A percentile compares a stretch with the other conserved stretches of the same genome.
Conservation (phyloP, 2,113 vertebrate species). For the Hippolais icterina region DNA sequence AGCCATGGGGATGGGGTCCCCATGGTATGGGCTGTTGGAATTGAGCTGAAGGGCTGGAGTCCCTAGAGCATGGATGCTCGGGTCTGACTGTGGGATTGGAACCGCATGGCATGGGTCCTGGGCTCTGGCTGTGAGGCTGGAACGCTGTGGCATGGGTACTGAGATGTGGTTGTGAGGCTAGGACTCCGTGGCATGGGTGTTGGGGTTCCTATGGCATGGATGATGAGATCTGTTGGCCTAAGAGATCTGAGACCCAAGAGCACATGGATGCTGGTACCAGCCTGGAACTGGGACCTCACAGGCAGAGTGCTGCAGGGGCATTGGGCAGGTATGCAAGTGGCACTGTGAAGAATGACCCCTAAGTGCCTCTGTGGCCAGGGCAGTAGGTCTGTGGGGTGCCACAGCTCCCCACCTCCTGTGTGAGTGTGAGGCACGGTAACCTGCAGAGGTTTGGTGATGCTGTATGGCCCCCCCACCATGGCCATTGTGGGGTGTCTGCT, state of each 20-base stretch:
- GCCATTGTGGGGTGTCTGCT: not conserved
- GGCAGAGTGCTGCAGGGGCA: not conserved
- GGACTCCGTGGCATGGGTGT: not conserved
- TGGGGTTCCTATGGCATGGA: not conserved
- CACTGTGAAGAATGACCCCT: not conserved
- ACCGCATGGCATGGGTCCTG: not conserved
- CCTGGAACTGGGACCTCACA: not conserved
- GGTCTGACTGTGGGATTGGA: not conserved
- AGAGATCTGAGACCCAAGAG: not conserved
- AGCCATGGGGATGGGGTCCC: not conserved
- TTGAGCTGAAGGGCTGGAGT: not conserved
- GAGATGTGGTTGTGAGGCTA: not conserved
- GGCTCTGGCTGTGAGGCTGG: not conserved
- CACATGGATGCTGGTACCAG: not conserved
- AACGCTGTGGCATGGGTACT: not conserved
- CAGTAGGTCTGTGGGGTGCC: not conserved
- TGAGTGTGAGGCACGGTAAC: not conserved
- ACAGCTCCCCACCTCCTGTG: not conserved
- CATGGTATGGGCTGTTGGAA: not conserved
- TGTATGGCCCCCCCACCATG: no score
- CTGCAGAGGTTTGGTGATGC: not conserved
- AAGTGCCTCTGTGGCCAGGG: not conserved
- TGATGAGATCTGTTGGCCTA: not conserved
- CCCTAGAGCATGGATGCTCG: not conserved
- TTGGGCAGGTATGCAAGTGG: not conserved